Evolutionary conservation across 2,888 invertebrate genomes (phyloP), one percentile per base, ranked within the genome.

Genomic region (Cheilosia impressa): DNA sequence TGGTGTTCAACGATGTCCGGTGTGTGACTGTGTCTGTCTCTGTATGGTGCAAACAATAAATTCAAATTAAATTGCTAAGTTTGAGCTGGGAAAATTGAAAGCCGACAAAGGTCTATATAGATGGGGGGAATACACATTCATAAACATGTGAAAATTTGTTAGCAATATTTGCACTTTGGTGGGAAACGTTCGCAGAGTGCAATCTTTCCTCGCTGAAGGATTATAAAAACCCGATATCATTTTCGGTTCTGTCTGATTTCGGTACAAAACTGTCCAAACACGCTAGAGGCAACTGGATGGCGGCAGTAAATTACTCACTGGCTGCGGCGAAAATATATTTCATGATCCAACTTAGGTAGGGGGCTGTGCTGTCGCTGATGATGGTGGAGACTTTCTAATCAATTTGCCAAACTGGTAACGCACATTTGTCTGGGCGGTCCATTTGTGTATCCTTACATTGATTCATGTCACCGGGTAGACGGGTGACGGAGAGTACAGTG

Each of bases 401-500:
- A 85, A 85, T 85, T 85, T 85, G 85, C 85, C 85, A 85, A 52
- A 80, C 76, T 80, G 85, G 80, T 66, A 81, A 62, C 76, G 76
- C 76, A 66, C 72, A 85, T 80, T 81, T 81, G 76, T 76, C 66
- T 31, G 43, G 72, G 71, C 34, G 78, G 78, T 79, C 57, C 85
- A 85, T 80, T 85, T 80, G 76, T 66, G 60, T 85, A 72, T 81
- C 75, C 79, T 75, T 75, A 84, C 75, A 75, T 79, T 84, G 84
- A 84, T 84, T 79, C 73, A 79, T 84, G 83, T 73, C 73, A 68
- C 19, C 31, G 27, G 4, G 13, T 38, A 60, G 58, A 45, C 9
- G 15, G 53, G 15, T 66, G 68, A 43, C 34, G n/a, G 5, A 13
- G 4, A 13, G 22, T 17, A 31, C 66, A 73, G 79, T 80, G 1